These are phyloP conservation scores for Oconnorella tubifera DNA, from an alignment of 2,888 invertebrate species.

Conservation along the genomic window DNA sequence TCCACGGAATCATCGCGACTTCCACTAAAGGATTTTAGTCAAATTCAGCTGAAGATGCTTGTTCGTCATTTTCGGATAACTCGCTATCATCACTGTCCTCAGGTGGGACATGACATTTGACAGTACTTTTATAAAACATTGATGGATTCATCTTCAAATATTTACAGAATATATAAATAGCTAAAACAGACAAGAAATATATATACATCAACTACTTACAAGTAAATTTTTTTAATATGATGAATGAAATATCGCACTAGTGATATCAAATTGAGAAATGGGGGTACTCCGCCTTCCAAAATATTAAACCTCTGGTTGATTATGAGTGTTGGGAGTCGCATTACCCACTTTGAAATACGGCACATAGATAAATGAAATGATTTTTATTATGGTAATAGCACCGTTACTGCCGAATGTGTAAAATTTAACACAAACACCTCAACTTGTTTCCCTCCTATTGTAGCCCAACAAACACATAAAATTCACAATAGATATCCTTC, in stretches of 20 bases:
- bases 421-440: neutral
- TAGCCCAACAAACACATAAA: neutral
- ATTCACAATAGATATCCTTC: neutral
- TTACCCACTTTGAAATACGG: neutral
- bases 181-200: neutral
- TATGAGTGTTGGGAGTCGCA: too few relatives aligned
- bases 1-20: neutral
- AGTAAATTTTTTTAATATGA: too few relatives aligned
- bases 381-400: too few relatives aligned
- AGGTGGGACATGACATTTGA: neutral
- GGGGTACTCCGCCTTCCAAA: too few relatives aligned
- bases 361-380: too few relatives aligned
- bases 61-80: too few relatives aligned
- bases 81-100: neutral
- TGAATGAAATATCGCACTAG: too few relatives aligned
- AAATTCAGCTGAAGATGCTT: neutral
- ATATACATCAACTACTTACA: neutral
- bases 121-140: neutral
- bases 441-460: neutral
- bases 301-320: too few relatives aligned
- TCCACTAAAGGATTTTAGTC: neutral
- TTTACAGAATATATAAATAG: neutral
- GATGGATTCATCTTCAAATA: neutral
- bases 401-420: neutral
- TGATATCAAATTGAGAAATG: too few relatives aligned